phyloP scores from a whole-genome alignment of 2,797 vertebrate species.

The Borostomias antarcticus region DNA sequence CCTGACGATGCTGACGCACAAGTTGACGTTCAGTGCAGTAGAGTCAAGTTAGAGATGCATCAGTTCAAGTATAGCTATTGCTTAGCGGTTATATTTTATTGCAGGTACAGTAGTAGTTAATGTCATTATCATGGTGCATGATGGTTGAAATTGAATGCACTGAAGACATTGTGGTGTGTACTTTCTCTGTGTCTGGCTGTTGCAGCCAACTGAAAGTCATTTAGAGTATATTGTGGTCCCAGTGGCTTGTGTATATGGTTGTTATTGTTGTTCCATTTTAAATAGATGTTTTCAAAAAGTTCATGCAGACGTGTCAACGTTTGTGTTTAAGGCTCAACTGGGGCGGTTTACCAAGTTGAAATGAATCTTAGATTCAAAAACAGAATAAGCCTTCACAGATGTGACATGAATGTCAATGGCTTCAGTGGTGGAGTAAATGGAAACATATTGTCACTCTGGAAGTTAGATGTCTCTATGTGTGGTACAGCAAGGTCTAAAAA shows the following conservation, averaged over 20 bases:
- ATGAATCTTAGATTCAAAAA: constrained; percentile 22
- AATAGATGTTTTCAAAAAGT: constrained; percentile 39
- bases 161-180: too few relatives aligned
- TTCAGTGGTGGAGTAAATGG: constrained; percentile 22
- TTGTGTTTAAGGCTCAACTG: constrained; percentile 3
- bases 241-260: neutral
- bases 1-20: too few relatives aligned
- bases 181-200: neutral
- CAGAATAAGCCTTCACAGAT: constrained; percentile 50
- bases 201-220: neutral
- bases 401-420: constrained; percentile 25
- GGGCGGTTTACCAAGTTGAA: constrained; percentile 39
- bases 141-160: too few relatives aligned
- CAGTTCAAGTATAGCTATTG: too few relatives aligned
- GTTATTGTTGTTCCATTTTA: constrained; percentile 7
- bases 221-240: constrained; percentile 1
- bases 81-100: too few relatives aligned
- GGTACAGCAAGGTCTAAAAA: constrained; percentile 17
- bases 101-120: too few relatives aligned
- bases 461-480: constrained; percentile 24
- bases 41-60: too few relatives aligned
- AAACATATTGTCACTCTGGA: constrained; percentile 31
- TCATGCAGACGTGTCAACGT: constrained; percentile 44
- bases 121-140: too few relatives aligned
- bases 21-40: too few relatives aligned